These are phyloP conservation scores for Oxystoma pomonae DNA, from an alignment of 2,888 invertebrate genomes.

Conservation along the genomic window DNA sequence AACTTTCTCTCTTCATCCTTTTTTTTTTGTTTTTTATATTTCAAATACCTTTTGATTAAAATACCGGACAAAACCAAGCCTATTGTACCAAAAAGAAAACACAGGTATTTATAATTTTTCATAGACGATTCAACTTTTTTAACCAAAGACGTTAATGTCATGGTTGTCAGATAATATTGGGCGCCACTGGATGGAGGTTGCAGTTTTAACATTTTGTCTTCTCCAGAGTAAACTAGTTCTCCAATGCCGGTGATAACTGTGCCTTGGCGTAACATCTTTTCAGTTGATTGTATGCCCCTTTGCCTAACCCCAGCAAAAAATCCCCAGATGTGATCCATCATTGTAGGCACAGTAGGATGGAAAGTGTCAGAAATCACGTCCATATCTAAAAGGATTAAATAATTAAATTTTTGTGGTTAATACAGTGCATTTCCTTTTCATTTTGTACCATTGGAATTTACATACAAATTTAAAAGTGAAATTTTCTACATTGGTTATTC, in stretches of 20 bases:
- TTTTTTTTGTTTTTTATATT: slow-evolving; percentile 49
- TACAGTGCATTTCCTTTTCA: no score
- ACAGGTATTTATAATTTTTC: slow-evolving; percentile 58
- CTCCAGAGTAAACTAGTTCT: slow-evolving; percentile 59
- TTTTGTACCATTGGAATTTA: no score
- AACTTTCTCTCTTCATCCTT: slow-evolving; percentile 57
- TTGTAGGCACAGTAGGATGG: slow-evolving; percentile 69
- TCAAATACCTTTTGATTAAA: slow-evolving; percentile 51
- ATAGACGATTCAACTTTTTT: slow-evolving; percentile 69
- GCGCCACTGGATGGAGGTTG: slow-evolving; percentile 68
- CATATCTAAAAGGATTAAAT: slow-evolving; percentile 61
- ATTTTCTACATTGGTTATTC: no score
- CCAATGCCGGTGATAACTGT: slow-evolving; percentile 76
- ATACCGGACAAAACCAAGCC: slow-evolving; percentile 52
- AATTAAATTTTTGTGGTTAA: no score
- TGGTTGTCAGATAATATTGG: slow-evolving; percentile 74
- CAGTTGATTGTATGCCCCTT: slow-evolving; percentile 81
- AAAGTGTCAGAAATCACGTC: slow-evolving; percentile 81
- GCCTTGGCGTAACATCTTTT: slow-evolving; percentile 80
- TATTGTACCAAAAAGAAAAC: slow-evolving; percentile 54
- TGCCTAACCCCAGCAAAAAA: slow-evolving; percentile 80
- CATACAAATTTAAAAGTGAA: no score
- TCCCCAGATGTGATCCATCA: slow-evolving; percentile 79
- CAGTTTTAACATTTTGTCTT: slow-evolving; percentile 61
- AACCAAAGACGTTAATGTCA: slow-evolving; percentile 70